Evolutionary conservation across 2,888 invertebrate genomes (phyloP), one percentile per base, ranked within the genome.

Genomic region (Beris morrisii): DNA sequence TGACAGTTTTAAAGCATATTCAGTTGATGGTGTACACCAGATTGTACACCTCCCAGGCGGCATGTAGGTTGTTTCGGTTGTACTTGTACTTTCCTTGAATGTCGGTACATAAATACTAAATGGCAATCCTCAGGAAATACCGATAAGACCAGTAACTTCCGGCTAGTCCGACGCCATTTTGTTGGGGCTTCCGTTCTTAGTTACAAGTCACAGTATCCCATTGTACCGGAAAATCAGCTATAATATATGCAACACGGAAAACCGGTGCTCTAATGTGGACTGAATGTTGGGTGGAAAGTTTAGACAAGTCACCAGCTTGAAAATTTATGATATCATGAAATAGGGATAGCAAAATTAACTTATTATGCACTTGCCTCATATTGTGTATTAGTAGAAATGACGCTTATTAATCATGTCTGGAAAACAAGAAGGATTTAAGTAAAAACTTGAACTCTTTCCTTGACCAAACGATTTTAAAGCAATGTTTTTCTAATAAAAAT

Each of bases 121-220:
- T 30, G 57, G 57, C 45, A 58, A 30, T 28, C 31, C 32, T 63
- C 52, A 52, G 61, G 61, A 63, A 63, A 63, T 63, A 50, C 61
- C 61, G 45, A 63, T 63, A 63, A 48, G 46, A 63, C 31, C 38
- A 63, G 28, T 63, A 52, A 15, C 61, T 52, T 63, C 61, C 61
- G 52, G 52, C n/a, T 22, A 52, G 38, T 52, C 50, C 61, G 52
- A 52, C 30, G 52, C 61, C 52, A 45, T 50, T 48, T 48, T 59
- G 48, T 59, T 48, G 7, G 32, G 13, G 48, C 13, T 59, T 59
- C 59, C 50, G 59, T 48, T 43, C 32, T 13, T 15, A 59, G 48
- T 48, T 59, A 13, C 59, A 56, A 56, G 43, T 43, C 57, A 58
- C 57, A 58, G 13, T 44, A 58, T 58, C 57, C 46, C 30, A 45